phyloP scores from a whole-genome alignment of 2,888 invertebrate genomes.

The Theodoxus fluviatilis region DNA sequence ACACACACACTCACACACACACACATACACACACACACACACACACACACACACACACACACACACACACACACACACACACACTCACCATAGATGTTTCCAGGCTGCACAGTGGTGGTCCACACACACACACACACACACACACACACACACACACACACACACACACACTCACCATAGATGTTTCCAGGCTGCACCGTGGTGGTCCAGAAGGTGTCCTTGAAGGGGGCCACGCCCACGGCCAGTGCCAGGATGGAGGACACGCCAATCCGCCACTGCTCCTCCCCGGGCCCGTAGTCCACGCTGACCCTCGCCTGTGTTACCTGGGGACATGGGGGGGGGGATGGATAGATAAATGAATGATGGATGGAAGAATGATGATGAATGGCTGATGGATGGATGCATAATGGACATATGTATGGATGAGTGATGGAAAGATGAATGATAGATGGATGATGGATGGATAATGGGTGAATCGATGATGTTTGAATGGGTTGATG shows the following conservation, averaged over 20 bases:
- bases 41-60: slow-evolving; percentile 4
- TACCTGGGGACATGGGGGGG: too few relatives aligned
- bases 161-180: slow-evolving; percentile 31
- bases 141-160: slow-evolving; percentile 12
- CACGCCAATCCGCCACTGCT: slow-evolving; percentile 49
- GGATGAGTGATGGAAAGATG: too few relatives aligned
- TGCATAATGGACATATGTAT: too few relatives aligned
- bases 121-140: slow-evolving; percentile 13
- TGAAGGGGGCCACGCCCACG: slow-evolving; percentile 47
- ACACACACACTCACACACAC: slow-evolving; percentile 2
- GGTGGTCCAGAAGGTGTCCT: slow-evolving; percentile 54
- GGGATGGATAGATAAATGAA: too few relatives aligned
- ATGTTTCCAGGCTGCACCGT: slow-evolving; percentile 42
- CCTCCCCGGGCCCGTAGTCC: slow-evolving; percentile 44
- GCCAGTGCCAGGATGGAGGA: slow-evolving; percentile 46
- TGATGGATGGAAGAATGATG: too few relatives aligned
- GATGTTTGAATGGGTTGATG: too few relatives aligned
- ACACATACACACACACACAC: slow-evolving; percentile 8
- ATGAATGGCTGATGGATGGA: too few relatives aligned
- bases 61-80: too few relatives aligned
- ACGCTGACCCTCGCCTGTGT: slow-evolving; percentile 41
- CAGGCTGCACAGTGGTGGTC: background rate
- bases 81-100: too few relatives aligned
- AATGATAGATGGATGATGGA: too few relatives aligned
- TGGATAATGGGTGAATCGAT: too few relatives aligned